Evolutionary conservation across 2,888 invertebrate genomes (phyloP), one percentile per base, ranked within the genome.

Genomic region (Rotaria sp.): DNA sequence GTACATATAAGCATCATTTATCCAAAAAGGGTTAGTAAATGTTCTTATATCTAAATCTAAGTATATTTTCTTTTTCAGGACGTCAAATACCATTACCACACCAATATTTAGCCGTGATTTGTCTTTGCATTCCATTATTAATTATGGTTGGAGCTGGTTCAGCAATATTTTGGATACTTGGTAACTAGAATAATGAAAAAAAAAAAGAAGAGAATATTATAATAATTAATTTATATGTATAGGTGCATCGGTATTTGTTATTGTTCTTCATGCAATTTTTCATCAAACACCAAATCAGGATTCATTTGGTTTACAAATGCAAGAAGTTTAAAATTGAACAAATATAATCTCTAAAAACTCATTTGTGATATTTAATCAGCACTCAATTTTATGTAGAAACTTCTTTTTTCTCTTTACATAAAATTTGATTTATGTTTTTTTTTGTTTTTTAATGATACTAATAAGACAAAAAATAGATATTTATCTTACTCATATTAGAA

Each of bases 231-330:
- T 52, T 67, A 35, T 67, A 35, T 67, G 26, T 80, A 21, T 80
- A 80, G 80, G 80, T 8, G 80, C 80, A 45, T 80, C 80, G 26
- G 80, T 80, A 45, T 80, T 80, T 45, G 80, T 80, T 24, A 80
- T 80, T n/a, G n/a, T n/a, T 45, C 80, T 80, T 45, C 80, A 80
- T 45, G 80, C 80, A 26, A 0, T 80, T 26, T 80, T 80, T 45
- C 80, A 80, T 45, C 80, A 80, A 80, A 45, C n/a, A 13, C 80
- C 41, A n/a, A 80, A 80, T 45, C 45, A 80, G n/a, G 80, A 80
- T n/a, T 45, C 80, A 45, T 80, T 80, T 21, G 80, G 80, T 11
- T 24, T 80, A n/a, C 80, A 80, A 80, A 45, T 80, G 80, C n/a
- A 80, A 80, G 80, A 80, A 80, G 80, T 80, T 80, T 80, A 45